Evolutionary conservation across 2,113 vertebrate species (phyloP).

Genomic region (Platichthys stellatus): DNA sequence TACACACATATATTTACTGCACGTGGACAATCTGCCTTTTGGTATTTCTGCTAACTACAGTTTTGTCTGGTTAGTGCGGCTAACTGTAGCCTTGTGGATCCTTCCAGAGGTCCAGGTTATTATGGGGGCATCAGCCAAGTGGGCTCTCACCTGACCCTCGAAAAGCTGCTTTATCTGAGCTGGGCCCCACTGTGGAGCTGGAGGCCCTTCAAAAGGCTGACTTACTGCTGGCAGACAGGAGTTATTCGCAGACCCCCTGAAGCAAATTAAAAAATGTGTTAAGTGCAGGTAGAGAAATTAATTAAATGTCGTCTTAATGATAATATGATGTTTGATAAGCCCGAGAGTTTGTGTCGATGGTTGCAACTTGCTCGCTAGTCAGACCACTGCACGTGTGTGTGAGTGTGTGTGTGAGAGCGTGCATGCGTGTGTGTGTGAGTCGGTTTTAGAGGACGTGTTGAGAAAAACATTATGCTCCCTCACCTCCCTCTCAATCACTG

Average conservation of each 20-base stretch:
- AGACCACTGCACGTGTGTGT: not conserved
- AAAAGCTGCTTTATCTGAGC: constrained; percentile 70
- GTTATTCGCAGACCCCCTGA: constrained; percentile 33
- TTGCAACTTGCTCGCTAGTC: constrained; percentile 16
- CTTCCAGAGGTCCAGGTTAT: constrained; percentile 69
- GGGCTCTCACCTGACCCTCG: constrained; percentile 64
- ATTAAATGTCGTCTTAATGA: not conserved
- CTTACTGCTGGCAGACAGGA: constrained; percentile 47
- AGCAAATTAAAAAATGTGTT: constrained; percentile 16
- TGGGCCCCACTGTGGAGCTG: constrained; percentile 39
- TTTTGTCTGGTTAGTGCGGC: too few species aligned
- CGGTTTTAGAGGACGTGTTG: constrained; percentile 52
- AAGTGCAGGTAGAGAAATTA: not conserved
- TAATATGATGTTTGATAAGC: not conserved
- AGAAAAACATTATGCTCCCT: constrained; percentile 38
- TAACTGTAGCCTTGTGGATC: constrained; percentile 22
- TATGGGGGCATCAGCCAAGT: constrained; percentile 54
- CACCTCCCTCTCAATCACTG: constrained; percentile 45
- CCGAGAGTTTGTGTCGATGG: not conserved
- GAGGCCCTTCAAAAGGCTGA: constrained; percentile 55
- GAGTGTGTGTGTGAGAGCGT: not conserved
- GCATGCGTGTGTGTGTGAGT: constrained; percentile 3
- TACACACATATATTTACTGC: not conserved
- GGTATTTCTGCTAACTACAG: too few species aligned
- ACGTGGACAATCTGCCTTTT: not conserved